These are phyloP conservation scores for Ormyrus thymus DNA, from an alignment of 2,888 invertebrate species.

Conservation along the genomic window DNA sequence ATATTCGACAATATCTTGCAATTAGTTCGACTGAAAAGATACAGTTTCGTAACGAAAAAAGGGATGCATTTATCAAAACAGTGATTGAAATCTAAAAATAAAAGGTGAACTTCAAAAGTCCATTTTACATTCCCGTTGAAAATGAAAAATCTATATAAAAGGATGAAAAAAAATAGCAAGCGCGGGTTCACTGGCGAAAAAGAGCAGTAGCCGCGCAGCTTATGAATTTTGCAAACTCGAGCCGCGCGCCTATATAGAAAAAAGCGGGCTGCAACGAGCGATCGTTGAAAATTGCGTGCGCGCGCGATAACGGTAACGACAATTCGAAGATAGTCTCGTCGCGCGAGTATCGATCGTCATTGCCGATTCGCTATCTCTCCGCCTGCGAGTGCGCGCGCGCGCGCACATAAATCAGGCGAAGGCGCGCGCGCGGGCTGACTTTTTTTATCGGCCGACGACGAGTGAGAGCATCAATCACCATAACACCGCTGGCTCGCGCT, in stretches of 20 bases:
- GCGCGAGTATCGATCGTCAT: slow-evolving; percentile 26
- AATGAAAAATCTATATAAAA: background rate
- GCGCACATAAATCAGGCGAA: no score
- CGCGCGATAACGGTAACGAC: slow-evolving; percentile 35
- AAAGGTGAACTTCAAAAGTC: no score
- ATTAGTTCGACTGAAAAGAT: no score
- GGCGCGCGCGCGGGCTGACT: no score
- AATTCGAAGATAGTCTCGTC: slow-evolving; percentile 31
- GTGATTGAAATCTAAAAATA: no score
- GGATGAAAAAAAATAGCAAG: background rate
- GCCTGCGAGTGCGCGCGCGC: no score
- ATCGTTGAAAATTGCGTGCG: slow-evolving; percentile 25
- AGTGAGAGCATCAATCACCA: slow-evolving; percentile 52
- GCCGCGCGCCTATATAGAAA: background rate
- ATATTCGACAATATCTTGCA: no score
- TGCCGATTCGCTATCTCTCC: slow-evolving; percentile 36
- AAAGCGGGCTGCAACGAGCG: no score
- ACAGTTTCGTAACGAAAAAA: no score
- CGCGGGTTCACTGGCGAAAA: no score
- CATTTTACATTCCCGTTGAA: no score
- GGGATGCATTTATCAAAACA: no score
- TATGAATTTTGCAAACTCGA: slow-evolving; percentile 16
- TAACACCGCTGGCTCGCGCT: slow-evolving; percentile 45
- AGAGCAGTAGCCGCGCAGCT: background rate
- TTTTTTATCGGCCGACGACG: slow-evolving; percentile 45